Base-by-base conservation (phyloP, 2,888 invertebrate genomes). In the Nomada goodeniana region DNA sequence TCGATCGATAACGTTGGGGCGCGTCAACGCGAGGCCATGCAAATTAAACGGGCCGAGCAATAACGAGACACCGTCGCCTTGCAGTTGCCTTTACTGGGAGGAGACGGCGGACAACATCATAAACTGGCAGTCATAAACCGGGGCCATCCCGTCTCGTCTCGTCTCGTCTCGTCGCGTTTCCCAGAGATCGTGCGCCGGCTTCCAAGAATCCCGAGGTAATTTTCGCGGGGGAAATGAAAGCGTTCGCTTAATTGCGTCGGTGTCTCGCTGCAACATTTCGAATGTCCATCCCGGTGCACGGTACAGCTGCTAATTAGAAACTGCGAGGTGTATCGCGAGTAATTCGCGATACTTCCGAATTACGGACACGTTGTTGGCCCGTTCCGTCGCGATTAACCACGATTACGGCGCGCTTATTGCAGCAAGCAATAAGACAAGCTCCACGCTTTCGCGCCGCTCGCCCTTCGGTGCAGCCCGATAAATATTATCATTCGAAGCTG, bases 21-120 rank as follows among this genome's bases (percentile, higher is more conserved):
- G 44, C 50, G 13, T 47, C 18, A 9, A 15, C 5, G 57, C 2
- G 50, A 59, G 57, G 50, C 76, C 23, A 59, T 76, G 60, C 76
- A 55, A 76, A 78, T 78, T 42, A 67, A 78, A 15, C 23, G 67
- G 26, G 26, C 55, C 53, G 18, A n/a, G 77, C 36, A 77, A 76
- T 68, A 68, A 77, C 77, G 47, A 7, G 18, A 4, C n/a, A 20
- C 20, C 26, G 20, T 47, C 67, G n/a, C n/a, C 10, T 42, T 29
- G 15, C 63, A 57, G 26, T 61, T 18, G 52, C 42, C 15, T 75
- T 77, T 65, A 52, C 64, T 29, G 42, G 63, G 2, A 23, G 20
- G 15, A 26, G 42, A n/a, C 44, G 29, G 44, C 29, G 64, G 60
- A 53, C 60, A 53, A 23, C 29, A 23, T 53, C 67, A 18, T 78